Conservation (phyloP, 2,888 invertebrate species). For the Drosophila koepferae region DNA sequence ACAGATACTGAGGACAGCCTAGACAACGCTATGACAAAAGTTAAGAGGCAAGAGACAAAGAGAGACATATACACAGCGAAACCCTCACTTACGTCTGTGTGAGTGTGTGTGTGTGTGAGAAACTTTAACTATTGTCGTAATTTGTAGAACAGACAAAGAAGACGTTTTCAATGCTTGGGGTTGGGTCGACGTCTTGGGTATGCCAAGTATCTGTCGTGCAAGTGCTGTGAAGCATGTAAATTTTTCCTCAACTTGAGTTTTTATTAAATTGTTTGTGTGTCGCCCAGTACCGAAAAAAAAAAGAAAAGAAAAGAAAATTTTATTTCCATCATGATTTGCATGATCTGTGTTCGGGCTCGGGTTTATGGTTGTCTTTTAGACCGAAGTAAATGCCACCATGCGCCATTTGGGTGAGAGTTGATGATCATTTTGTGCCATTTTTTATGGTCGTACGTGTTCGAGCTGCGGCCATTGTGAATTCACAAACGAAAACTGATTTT, state of each 20-base stretch:
- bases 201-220: constrained; percentile 58
- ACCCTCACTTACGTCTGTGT: background rate
- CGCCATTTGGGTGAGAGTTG: constrained; percentile 19
- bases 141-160: constrained; percentile 70
- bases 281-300: constrained; percentile 49
- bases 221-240: constrained; percentile 70
- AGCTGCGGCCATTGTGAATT: constrained; percentile 14
- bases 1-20: background rate
- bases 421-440: constrained; percentile 55
- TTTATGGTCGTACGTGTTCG: constrained; percentile 49
- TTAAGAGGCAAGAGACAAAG: constrained; percentile 51
- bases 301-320: constrained; percentile 36
- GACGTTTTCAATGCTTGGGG: constrained; percentile 39
- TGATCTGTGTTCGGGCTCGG: constrained; percentile 48
- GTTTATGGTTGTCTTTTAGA: constrained; percentile 23
- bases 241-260: constrained; percentile 73
- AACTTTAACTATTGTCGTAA: constrained; percentile 60
- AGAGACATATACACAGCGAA: constrained; percentile 3
- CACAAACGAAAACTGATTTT: constrained; percentile 15
- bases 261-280: constrained; percentile 81
- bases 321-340: constrained; percentile 78
- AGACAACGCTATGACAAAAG: constrained; percentile 59
- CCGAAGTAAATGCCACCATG: constrained; percentile 33
- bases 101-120: constrained; percentile 31
- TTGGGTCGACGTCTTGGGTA: constrained; percentile 10